Percentiles rank a stretch among this genome's conserved stretches.
phyloP scores from a whole-genome alignment of 53 echinoderm and acorn worm genomes.

The Holothuria leucospilota region DNA sequence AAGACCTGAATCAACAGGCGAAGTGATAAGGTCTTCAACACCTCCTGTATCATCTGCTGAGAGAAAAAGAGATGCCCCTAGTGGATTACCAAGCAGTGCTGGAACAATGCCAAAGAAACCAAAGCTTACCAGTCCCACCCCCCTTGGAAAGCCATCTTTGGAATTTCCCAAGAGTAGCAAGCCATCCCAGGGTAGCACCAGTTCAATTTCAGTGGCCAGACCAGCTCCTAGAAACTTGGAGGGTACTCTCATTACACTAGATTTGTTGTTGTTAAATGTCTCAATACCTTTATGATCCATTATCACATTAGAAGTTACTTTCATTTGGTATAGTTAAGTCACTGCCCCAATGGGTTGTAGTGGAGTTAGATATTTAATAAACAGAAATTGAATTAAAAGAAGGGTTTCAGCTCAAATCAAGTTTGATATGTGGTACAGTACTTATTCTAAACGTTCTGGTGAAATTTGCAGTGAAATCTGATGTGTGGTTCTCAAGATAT shows the following conservation, averaged over 20 bases:
- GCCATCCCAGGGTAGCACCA: conserved; percentile 16
- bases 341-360: no score
- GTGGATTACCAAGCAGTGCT: neutral
- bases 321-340: no score
- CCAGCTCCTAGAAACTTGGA: conserved; percentile 25
- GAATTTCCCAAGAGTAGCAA: conserved; percentile 35
- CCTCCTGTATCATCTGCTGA: conserved; percentile 47
- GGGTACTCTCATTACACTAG: neutral
- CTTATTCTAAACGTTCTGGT: no score
- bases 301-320: no score
- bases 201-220: conserved; percentile 9
- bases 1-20: conserved; percentile 2
- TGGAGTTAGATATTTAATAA: no score
- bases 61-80: conserved; percentile 50
- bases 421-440: no score
- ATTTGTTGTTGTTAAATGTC: neutral
- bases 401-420: no score
- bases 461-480: no score
- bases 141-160: conserved; percentile 27
- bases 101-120: conserved; percentile 23
- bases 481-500: no score
- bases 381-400: no score
- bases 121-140: conserved; percentile 39
- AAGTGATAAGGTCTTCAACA: conserved; percentile 10
- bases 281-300: no score